Percentiles rank a stretch among this genome's conserved stretches.
These are phyloP conservation scores for Aldabrachelys gigantea DNA, from an alignment of 2,113 vertebrate genomes.

Conservation along the genomic window DNA sequence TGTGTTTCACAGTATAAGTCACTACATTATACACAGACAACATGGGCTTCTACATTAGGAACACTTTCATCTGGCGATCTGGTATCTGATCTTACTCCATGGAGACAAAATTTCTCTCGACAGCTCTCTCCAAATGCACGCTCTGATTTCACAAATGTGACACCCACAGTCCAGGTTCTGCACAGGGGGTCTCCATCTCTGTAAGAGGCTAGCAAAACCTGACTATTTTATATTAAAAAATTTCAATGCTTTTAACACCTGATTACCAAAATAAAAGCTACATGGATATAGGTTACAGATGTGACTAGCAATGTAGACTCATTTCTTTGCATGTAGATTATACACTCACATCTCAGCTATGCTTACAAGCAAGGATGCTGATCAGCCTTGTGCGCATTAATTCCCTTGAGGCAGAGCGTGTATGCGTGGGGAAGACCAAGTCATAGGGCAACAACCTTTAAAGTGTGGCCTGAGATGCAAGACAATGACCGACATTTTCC, in stretches of 20 bases:
- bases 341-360: slow-evolving; percentile 13
- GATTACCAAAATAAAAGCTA: not conserved
- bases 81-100: not conserved
- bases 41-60: not conserved
- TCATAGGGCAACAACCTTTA: not conserved
- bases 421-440: fast-evolving
- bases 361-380: not conserved
- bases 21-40: not conserved
- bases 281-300: not conserved
- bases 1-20: slow-evolving; percentile 12
- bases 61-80: slow-evolving; percentile 4
- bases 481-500: not conserved
- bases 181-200: slow-evolving; percentile 20
- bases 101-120: not conserved
- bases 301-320: not conserved
- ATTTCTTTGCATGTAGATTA: not conserved
- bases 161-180: slow-evolving; percentile 20
- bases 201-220: not conserved
- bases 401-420: not conserved
- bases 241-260: not conserved
- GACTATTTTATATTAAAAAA: not conserved
- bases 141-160: not conserved
- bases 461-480: not conserved
- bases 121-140: not conserved
- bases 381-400: not conserved